Evolutionary conservation across 2,797 vertebrate genomes (phyloP).

Genomic region (Calcarius lapponicus): DNA sequence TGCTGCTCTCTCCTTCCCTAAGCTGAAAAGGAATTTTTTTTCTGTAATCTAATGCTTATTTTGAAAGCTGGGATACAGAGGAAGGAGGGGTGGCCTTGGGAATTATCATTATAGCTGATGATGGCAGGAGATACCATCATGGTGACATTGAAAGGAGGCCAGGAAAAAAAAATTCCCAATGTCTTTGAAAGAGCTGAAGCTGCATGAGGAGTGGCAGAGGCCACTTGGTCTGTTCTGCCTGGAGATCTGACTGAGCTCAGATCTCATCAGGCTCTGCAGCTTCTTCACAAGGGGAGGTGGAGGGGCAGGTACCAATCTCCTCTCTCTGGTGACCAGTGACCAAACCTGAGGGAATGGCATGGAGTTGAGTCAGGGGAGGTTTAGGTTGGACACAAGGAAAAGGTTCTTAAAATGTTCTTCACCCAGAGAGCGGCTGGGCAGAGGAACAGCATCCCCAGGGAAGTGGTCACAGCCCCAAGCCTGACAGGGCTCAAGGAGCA

Average conservation of each 20-base stretch:
- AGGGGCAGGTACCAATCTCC: too few relatives aligned
- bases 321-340: neutral
- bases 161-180: neutral
- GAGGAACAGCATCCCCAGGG: neutral
- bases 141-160: neutral
- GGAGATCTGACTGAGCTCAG: neutral
- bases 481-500: neutral
- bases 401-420: neutral
- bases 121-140: too few relatives aligned
- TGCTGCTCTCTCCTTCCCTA: neutral
- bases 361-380: neutral
- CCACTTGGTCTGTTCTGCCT: neutral
- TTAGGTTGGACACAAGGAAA: neutral
- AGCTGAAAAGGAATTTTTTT: neutral
- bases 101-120: neutral
- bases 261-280: neutral
- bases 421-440: too few relatives aligned
- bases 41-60: neutral
- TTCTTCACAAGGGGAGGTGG: neutral
- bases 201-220: neutral
- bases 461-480: neutral
- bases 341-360: neutral
- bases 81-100: neutral
- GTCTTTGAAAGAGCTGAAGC: neutral
- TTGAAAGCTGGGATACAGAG: neutral